These are phyloP conservation scores for Copsychus sechellarum DNA, from an alignment of 2,113 vertebrate species.

Conservation along the genomic window DNA sequence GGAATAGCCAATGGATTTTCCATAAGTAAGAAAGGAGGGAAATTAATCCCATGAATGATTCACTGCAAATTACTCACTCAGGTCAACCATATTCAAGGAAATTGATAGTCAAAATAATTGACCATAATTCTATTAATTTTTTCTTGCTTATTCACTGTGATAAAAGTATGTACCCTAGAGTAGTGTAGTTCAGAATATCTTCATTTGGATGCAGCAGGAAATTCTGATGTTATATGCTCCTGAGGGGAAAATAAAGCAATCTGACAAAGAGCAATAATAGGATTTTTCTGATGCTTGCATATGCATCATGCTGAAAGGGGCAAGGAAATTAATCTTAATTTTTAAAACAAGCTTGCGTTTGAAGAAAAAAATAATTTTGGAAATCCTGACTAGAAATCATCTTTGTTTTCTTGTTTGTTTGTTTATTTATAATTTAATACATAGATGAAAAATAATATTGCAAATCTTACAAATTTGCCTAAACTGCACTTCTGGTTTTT, in stretches of 20 bases:
- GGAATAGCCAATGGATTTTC: not conserved
- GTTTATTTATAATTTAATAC: not conserved
- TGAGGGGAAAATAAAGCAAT: not conserved
- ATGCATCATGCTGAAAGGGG: not conserved
- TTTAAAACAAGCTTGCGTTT: not conserved
- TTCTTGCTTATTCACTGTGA: not conserved
- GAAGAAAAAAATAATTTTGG: not conserved
- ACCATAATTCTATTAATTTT: not conserved
- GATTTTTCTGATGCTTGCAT: not conserved
- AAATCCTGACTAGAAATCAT: not conserved
- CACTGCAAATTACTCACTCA: not conserved
- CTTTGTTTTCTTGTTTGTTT: not conserved
- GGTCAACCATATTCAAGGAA: not conserved
- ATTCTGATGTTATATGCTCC: not conserved
- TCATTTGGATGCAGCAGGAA: not conserved
- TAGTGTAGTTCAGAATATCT: not conserved
- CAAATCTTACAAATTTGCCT: not conserved
- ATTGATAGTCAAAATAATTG: constrained; percentile 11
- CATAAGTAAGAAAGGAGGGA: not conserved
- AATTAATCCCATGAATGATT: not conserved
- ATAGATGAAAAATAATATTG: not conserved
- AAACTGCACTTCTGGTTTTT: rapidly evolving
- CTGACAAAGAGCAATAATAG: not conserved
- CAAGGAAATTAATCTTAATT: not conserved
- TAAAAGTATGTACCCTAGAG: not conserved